Conservation (phyloP, 37 sponge, comb jelly and placozoan species). For the Beroe forskalii region DNA sequence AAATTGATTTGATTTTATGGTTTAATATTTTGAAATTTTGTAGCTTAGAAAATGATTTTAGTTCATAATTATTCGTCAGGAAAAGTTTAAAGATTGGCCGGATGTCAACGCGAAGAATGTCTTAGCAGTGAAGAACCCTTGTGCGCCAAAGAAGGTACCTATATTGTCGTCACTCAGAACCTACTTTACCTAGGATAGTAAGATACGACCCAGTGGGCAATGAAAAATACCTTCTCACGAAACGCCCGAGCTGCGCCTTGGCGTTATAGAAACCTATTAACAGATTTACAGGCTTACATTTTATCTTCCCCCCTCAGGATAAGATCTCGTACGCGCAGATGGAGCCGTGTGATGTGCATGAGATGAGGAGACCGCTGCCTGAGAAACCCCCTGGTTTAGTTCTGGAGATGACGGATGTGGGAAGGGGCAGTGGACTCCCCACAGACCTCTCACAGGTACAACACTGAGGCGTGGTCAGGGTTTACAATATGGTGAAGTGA, state of each 20-base stretch:
- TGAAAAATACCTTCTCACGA: too few species aligned
- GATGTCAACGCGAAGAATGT: slow-evolving; percentile 49
- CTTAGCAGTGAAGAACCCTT: slow-evolving; percentile 34
- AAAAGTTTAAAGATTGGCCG: slow-evolving; percentile 62
- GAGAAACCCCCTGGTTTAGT: slow-evolving; percentile 38
- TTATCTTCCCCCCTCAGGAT: slow-evolving; percentile 23
- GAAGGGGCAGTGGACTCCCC: slow-evolving; percentile 21
- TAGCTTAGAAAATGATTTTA: too few species aligned
- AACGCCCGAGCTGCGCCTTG: too few species aligned
- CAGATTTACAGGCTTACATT: too few species aligned
- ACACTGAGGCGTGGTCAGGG: background rate
- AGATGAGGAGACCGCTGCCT: slow-evolving; percentile 16
- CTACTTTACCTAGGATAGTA: too few species aligned
- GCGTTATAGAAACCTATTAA: too few species aligned
- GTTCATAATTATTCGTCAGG: background rate
- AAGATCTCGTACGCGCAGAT: slow-evolving; percentile 13
- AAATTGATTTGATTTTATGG: too few species aligned
- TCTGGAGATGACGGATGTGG: slow-evolving; percentile 56
- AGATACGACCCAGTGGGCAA: too few species aligned
- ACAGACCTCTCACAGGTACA: slow-evolving; percentile 30
- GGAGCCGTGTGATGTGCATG: slow-evolving; percentile 3
- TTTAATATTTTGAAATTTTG: too few species aligned
- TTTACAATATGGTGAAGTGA: background rate
- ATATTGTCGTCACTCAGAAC: too few species aligned
- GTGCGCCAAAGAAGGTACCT: slow-evolving; percentile 57